Evolutionary conservation across 2,888 invertebrate genomes (phyloP).

Genomic region (Phortica okadai): DNA sequence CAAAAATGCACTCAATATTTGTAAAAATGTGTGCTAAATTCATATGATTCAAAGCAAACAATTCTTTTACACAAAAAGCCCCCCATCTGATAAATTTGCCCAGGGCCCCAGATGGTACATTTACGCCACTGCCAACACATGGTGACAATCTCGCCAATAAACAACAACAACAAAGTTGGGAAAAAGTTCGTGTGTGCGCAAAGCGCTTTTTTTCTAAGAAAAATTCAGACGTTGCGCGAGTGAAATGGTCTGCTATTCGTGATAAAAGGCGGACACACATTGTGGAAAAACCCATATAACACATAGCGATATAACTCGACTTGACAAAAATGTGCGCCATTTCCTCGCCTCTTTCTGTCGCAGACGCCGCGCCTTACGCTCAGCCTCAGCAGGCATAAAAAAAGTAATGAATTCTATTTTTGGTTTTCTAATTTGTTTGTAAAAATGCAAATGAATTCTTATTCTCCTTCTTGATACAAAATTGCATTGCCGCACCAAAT

Average conservation of each 20-base stretch:
- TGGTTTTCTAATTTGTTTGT: background rate
- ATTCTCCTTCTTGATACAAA: constrained; percentile 57
- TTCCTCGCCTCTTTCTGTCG: constrained; percentile 16
- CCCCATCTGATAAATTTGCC: no score
- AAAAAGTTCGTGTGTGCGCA: background rate
- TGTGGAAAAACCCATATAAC: constrained; percentile 22
- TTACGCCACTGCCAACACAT: no score
- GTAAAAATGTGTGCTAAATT: no score
- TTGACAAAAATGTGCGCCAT: constrained; percentile 60
- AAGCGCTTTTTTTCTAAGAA: background rate
- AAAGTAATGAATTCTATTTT: constrained; percentile 29
- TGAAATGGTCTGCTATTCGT: background rate
- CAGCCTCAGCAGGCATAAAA: constrained; percentile 9
- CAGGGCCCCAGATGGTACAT: no score
- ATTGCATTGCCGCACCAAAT: constrained; percentile 56
- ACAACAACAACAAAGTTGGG: no score
- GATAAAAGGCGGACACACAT: background rate
- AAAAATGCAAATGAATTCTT: constrained; percentile 61
- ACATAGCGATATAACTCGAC: constrained; percentile 4
- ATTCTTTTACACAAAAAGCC: no score
- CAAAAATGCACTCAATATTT: no score
- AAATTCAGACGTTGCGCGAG: constrained; percentile 5
- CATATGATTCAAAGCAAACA: no score
- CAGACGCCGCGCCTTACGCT: constrained; percentile 29
- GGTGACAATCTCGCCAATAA: no score